Evolutionary conservation across 2,888 invertebrate genomes (phyloP).

Genomic region (Yponomeuta malinellus): DNA sequence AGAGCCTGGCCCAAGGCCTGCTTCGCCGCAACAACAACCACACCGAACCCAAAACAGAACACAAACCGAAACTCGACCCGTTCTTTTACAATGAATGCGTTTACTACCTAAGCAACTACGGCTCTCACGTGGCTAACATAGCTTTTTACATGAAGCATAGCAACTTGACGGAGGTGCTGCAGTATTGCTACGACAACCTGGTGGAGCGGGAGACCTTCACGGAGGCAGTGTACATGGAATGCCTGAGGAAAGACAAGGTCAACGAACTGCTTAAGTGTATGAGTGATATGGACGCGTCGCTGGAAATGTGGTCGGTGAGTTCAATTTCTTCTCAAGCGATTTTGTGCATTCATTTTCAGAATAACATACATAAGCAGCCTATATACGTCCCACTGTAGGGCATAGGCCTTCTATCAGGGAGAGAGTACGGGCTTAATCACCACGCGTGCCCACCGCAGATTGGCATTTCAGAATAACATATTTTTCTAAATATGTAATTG

Average conservation of each 20-base stretch:
- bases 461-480: no score
- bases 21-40: conserved; percentile 52
- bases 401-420: no score
- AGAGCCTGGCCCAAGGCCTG: conserved; percentile 64
- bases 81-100: conserved; percentile 85
- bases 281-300: conserved; percentile 78
- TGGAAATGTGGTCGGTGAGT: conserved; percentile 81
- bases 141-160: conserved; percentile 85
- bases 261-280: conserved; percentile 78
- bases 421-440: no score
- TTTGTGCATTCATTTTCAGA: no score
- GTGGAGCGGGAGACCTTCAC: conserved; percentile 83
- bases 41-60: conserved; percentile 49
- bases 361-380: no score
- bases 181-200: conserved; percentile 81
- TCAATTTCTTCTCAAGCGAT: not conserved
- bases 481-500: no score
- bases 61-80: conserved; percentile 62
- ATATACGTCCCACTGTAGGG: no score
- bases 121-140: conserved; percentile 83
- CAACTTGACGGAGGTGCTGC: conserved; percentile 80
- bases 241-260: conserved; percentile 79
- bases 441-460: no score
- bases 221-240: conserved; percentile 81
- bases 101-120: conserved; percentile 88